A percentile compares a stretch with the other conserved stretches of the same genome.
Evolutionary conservation across 2,797 vertebrate species (phyloP).

Genomic region (Hoplostethus atlanticus): DNA sequence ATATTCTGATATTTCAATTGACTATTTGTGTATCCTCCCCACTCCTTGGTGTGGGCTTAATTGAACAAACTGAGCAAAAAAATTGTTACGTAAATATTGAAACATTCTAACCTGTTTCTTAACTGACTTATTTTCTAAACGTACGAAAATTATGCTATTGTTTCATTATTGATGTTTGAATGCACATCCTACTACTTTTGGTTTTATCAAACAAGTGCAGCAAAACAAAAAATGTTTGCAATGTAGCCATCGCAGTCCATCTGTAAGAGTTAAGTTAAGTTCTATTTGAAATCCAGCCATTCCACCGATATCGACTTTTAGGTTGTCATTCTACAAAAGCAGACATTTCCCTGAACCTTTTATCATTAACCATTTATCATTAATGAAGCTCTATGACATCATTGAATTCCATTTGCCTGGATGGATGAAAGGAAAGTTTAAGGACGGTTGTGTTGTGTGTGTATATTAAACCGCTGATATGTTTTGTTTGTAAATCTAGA

Average conservation of each 20-base stretch:
- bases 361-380: too few species aligned
- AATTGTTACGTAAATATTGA: slow-evolving; percentile 32
- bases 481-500: too few species aligned
- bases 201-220: slow-evolving; percentile 42
- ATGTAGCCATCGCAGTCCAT: background rate
- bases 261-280: slow-evolving; percentile 13
- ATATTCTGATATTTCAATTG: slow-evolving; percentile 45
- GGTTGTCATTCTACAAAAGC: slow-evolving; percentile 48
- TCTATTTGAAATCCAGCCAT: background rate
- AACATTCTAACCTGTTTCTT: slow-evolving; percentile 47
- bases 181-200: slow-evolving; percentile 41
- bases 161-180: slow-evolving; percentile 46
- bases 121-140: slow-evolving; percentile 50
- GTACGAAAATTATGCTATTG: slow-evolving; percentile 6
- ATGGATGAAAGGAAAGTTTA: too few species aligned
- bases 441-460: too few species aligned
- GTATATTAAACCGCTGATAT: too few species aligned
- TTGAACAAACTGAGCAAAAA: slow-evolving; percentile 50
- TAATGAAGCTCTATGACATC: too few species aligned
- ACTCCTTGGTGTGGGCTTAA: slow-evolving; percentile 28
- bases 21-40: slow-evolving; percentile 43
- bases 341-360: background rate
- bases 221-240: slow-evolving; percentile 21
- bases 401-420: too few species aligned
- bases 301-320: background rate